Base-by-base conservation (phyloP, 2,888 invertebrate genomes). In the Agapetus fuscipes region DNA sequence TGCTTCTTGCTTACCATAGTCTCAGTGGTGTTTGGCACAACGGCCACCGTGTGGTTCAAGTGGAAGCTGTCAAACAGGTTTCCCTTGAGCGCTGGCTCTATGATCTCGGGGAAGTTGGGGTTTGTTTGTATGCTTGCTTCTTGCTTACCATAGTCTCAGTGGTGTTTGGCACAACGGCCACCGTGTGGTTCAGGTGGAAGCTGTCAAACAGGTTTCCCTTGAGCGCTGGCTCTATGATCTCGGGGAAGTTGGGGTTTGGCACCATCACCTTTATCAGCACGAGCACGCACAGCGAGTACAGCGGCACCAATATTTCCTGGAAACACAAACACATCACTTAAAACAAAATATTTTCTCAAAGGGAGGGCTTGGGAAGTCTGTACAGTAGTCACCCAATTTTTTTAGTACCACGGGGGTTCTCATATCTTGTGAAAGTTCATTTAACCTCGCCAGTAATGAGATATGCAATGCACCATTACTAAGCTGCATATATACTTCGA, bases 251-350 rank as follows among this genome's bases (percentile, higher is more conserved):
- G 31, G 83, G 83, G 60, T 83, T 83, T 14, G 83, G 83, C 53
- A 83, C 75, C 50, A 80, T 59, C 59, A 81, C 69, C 64, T 83
- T 83, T 49, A 84, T 71, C 53, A 84, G 70, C 49, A 84, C 80
- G 46, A 87, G 66, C 47, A 85, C 77, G 24, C 77, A 77, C 45
- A 87, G 64, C 24, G 83, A 84, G 60, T 84, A 84, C 1, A 87
- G 68, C 2, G 88, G 86, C 45, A 83, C 68, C 46, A 86, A 67
- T 34, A 87, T 72, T 64, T 87, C 87, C 86, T 87, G 69, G 3
- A 66, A n/a, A 60, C 3, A 24, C 12, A 9, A 27, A 5, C 27
- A 4, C 27, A 27, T 27, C 10, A 27, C 4, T 9, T 27, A 27
- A 27, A 24, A 10, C 24, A 24, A 24, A 10, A 10, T 7, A 24